phyloP scores from a whole-genome alignment of 1,140 invertebrate species.

The Bombus huntii region DNA sequence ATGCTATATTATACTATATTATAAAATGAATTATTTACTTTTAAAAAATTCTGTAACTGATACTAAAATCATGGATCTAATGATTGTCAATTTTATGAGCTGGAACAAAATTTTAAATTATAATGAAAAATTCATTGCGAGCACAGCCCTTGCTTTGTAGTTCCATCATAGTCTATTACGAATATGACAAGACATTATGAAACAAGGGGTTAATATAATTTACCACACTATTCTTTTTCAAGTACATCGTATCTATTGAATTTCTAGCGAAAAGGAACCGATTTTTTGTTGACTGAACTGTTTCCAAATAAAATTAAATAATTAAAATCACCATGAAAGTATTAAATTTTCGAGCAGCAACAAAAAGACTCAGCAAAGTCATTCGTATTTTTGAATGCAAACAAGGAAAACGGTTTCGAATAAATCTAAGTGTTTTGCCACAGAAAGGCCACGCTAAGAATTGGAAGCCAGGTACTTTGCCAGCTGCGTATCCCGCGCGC shows the following conservation, averaged over 20 bases:
- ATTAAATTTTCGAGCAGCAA: background rate
- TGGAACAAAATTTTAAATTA: background rate
- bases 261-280: background rate
- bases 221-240: no score
- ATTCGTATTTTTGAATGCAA: no score
- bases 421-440: slow-evolving; percentile 22
- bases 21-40: no score
- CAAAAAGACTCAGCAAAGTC: background rate
- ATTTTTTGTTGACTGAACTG: background rate
- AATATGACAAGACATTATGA: no score
- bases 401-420: background rate
- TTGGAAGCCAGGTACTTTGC: slow-evolving; percentile 40
- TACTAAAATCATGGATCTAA: background rate
- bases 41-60: no score
- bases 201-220: no score
- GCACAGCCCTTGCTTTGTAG: background rate
- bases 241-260: no score
- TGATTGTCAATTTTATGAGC: background rate
- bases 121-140: background rate
- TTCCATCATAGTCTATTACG: background rate
- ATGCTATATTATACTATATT: no score
- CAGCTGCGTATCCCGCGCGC: slow-evolving; percentile 21
- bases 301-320: background rate
- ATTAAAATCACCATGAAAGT: background rate
- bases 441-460: slow-evolving; percentile 32